These are phyloP conservation scores for Parascotia fuliginaria DNA, from an alignment of 2,888 invertebrate genomes.

Conservation along the genomic window DNA sequence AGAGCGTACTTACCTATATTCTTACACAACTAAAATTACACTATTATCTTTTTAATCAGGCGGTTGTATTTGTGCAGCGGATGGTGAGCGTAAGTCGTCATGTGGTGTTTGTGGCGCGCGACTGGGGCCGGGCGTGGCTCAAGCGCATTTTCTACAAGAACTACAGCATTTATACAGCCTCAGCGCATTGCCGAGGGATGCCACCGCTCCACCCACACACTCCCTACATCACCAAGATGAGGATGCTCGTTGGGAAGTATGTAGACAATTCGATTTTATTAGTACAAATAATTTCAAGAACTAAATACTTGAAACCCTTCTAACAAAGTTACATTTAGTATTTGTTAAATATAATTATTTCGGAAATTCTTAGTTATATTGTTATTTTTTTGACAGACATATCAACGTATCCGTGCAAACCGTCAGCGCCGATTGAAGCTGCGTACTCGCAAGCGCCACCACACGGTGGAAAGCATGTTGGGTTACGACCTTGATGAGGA, in stretches of 20 bases:
- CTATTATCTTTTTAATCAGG: background rate
- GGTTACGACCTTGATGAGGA: conserved; percentile 81
- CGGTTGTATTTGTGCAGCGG: conserved; percentile 53
- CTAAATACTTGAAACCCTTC: too few species aligned
- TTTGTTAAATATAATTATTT: too few species aligned
- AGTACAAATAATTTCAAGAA: too few species aligned
- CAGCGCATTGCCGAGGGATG: conserved; percentile 76
- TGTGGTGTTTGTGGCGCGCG: conserved; percentile 82
- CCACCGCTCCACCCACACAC: conserved; percentile 66
- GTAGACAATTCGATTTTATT: too few species aligned
- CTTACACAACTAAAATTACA: too few species aligned
- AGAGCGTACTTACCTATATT: too few species aligned
- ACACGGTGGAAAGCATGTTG: conserved; percentile 83
- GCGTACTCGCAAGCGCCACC: conserved; percentile 83
- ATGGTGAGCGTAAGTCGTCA: conserved; percentile 80
- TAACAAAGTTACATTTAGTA: too few species aligned
- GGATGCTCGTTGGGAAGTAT: conserved; percentile 83
- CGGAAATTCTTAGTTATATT: too few species aligned
- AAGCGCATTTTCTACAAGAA: conserved; percentile 82
- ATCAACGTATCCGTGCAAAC: conserved; percentile 82
- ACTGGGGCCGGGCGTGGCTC: conserved; percentile 81
- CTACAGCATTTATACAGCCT: conserved; percentile 81
- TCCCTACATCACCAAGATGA: conserved; percentile 80
- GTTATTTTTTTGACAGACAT: conserved; percentile 60
- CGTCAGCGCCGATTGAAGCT: conserved; percentile 80